Percentiles rank a stretch among this genome's conserved stretches.
These are phyloP conservation scores for Pseudocheirus occidentalis DNA, from an alignment of 2,797 vertebrate species.

Conservation along the genomic window DNA sequence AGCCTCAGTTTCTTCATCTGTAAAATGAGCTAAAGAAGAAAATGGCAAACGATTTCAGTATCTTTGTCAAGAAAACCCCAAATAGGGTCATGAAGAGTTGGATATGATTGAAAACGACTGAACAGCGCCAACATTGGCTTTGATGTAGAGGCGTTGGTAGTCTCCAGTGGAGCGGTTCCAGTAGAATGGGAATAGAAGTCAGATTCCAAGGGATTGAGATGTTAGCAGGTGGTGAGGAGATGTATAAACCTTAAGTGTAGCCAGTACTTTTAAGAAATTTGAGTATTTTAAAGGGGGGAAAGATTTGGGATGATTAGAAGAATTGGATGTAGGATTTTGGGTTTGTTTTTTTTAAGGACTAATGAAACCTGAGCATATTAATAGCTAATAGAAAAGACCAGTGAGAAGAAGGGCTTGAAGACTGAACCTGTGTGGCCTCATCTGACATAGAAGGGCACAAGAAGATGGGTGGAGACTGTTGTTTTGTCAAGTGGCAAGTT, in stretches of 20 bases:
- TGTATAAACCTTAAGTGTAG: background rate
- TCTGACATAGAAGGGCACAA: background rate
- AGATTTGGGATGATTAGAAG: background rate
- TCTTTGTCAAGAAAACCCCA: background rate
- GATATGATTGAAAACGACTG: background rate
- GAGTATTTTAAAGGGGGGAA: background rate
- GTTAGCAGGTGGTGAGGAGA: background rate
- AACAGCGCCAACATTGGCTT: background rate
- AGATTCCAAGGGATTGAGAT: background rate
- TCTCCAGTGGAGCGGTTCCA: background rate
- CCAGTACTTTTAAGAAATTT: background rate
- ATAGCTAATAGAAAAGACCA: background rate
- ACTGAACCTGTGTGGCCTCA: background rate
- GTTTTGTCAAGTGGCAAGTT: background rate
- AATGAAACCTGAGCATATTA: background rate
- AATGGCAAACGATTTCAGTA: background rate
- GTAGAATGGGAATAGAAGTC: background rate
- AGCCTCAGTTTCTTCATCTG: background rate
- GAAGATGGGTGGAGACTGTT: background rate
- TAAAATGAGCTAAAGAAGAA: background rate
- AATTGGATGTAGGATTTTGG: background rate
- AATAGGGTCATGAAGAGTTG: background rate
- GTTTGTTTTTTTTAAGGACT: background rate
- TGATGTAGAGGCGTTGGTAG: background rate
- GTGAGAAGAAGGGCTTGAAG: background rate